A percentile compares a stretch with the other conserved stretches of the same genome.
phyloP scores from a whole-genome alignment of 23 tunicate genomes.

The Diplosoma virens region DNA sequence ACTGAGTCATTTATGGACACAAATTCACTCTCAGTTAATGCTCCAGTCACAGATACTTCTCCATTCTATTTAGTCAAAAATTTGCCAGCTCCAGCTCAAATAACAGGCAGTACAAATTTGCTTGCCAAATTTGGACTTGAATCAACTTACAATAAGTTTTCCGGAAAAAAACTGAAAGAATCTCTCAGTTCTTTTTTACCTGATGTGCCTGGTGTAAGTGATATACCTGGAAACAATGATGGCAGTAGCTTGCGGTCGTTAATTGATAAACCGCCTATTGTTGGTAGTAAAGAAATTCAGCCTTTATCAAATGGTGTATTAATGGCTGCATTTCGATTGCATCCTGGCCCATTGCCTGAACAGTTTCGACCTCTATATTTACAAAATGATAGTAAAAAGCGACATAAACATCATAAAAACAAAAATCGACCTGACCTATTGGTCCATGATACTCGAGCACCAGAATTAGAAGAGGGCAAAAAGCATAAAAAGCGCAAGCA shows the following conservation, averaged over 20 bases:
- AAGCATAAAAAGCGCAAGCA: conserved; percentile 77
- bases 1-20: background rate
- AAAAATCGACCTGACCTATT: conserved; percentile 62
- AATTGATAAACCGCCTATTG: conserved; percentile 83
- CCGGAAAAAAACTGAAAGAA: conserved; percentile 79
- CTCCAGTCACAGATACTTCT: conserved; percentile 3
- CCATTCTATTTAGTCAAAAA: conserved; percentile 58
- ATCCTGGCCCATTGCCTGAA: conserved; percentile 84
- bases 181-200: conserved; percentile 74
- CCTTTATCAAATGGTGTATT: conserved; percentile 42
- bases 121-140: conserved; percentile 70
- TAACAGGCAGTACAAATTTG: conserved; percentile 71
- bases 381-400: conserved; percentile 34
- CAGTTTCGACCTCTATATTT: conserved; percentile 66
- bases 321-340: conserved; percentile 72
- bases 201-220: conserved; percentile 61
- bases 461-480: conserved; percentile 56
- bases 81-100: conserved; percentile 48
- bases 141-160: conserved; percentile 78
- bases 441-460: conserved; percentile 26
- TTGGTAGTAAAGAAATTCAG: conserved; percentile 70
- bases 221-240: conserved; percentile 45
- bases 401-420: conserved; percentile 63
- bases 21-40: background rate
- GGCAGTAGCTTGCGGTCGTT: conserved; percentile 57